Conservation (phyloP, 2,113 vertebrate species). For the Irena cyanogastra region DNA sequence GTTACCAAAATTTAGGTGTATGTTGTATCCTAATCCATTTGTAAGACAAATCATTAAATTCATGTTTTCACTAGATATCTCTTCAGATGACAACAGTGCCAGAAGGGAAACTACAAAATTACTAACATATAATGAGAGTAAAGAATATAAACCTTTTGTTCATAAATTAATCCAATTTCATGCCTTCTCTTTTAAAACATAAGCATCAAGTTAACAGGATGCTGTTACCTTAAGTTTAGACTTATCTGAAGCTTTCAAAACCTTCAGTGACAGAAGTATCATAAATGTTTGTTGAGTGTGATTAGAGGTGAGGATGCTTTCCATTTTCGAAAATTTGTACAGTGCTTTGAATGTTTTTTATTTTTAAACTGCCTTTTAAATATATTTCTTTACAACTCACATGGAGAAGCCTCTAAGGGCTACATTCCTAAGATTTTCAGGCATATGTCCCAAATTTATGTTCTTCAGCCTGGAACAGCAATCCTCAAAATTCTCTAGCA, state of each 20-base stretch:
- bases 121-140: not conserved
- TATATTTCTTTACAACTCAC: not conserved
- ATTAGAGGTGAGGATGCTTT: not conserved
- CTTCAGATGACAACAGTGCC: not conserved
- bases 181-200: not conserved
- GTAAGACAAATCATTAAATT: not conserved
- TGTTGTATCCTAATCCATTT: rapidly evolving
- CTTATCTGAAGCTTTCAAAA: not conserved
- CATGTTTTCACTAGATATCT: not conserved
- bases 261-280: not conserved
- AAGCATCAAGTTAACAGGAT: not conserved
- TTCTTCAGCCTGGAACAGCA: not conserved
- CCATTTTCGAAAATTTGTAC: not conserved
- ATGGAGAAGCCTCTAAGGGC: not conserved
- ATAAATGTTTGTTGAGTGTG: not conserved
- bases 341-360: not conserved
- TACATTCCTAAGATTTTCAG: not conserved
- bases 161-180: not conserved
- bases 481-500: not conserved
- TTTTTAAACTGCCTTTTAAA: not conserved
- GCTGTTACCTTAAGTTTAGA: not conserved
- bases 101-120: not conserved
- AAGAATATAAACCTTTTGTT: not conserved
- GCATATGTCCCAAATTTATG: not conserved
- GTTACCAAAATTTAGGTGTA: not conserved